Conservation (phyloP, 2,888 invertebrate species). For the Drosophila birchii region DNA sequence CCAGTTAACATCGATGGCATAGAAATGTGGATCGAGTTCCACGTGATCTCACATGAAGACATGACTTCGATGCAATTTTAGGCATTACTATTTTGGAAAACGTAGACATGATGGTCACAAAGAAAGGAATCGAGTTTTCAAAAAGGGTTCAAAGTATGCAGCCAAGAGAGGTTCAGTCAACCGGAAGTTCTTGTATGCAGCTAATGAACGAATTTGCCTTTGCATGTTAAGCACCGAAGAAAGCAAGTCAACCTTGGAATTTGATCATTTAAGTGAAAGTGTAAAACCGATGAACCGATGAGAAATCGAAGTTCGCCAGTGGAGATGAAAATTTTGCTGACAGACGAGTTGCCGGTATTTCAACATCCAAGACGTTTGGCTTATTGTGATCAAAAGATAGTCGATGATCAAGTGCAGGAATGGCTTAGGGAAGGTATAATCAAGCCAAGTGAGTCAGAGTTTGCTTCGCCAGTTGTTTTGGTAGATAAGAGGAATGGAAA, state of each 20-base stretch:
- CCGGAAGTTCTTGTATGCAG: not conserved
- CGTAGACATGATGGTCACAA: not conserved
- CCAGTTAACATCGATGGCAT: no score
- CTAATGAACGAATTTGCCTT: not conserved
- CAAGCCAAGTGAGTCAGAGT: not conserved
- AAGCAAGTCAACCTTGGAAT: not conserved
- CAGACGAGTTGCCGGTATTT: slow-evolving; percentile 1
- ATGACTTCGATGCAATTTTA: not conserved
- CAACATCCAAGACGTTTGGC: slow-evolving; percentile 10
- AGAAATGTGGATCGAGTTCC: no score
- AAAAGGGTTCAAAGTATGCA: not conserved
- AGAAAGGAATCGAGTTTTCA: not conserved
- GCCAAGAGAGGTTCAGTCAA: not conserved
- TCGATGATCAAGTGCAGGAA: slow-evolving; percentile 11
- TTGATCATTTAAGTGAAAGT: not conserved
- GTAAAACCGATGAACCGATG: not conserved
- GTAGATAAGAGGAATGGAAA: no score
- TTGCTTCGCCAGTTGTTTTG: no score
- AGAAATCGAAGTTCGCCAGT: not conserved
- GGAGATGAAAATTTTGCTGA: not conserved
- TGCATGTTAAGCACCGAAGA: not conserved
- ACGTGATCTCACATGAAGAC: no score
- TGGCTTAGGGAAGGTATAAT: slow-evolving; percentile 12
- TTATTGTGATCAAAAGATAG: slow-evolving; percentile 2
- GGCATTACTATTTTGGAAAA: not conserved